Conservation (phyloP, 2,113 vertebrate genomes). For the Cinclus mexicanus region DNA sequence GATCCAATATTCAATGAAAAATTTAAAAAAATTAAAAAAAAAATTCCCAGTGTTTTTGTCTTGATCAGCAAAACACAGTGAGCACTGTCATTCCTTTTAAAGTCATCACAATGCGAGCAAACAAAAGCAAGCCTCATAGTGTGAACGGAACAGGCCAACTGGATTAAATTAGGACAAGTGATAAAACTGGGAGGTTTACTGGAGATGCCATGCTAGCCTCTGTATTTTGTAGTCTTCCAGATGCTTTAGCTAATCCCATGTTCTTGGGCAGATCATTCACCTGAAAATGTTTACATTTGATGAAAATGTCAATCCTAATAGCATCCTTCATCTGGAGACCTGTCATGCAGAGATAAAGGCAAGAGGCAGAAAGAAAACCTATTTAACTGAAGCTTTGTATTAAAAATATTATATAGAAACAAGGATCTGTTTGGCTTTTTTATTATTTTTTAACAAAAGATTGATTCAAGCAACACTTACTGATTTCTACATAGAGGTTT, state of each 20-base stretch:
- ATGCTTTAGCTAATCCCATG: not conserved
- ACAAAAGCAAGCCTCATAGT: not conserved
- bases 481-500: conserved; percentile 21
- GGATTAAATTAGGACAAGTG: not conserved
- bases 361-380: not conserved
- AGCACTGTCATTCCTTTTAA: not conserved
- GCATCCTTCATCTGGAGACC: not conserved
- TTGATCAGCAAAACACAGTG: not conserved
- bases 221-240: not conserved
- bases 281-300: not conserved
- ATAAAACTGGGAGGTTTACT: not conserved
- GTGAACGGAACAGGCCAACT: not conserved
- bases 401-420: not conserved
- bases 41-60: not conserved
- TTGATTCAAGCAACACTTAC: conserved; percentile 41
- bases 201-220: not conserved
- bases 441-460: not conserved
- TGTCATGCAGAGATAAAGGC: not conserved
- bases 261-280: not conserved
- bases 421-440: not conserved
- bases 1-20: not conserved
- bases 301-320: conserved; percentile 25
- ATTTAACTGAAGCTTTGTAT: conserved; percentile 2
- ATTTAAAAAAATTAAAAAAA: not conserved
- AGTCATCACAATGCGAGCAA: not conserved